phyloP scores from a whole-genome alignment of 2,113 vertebrate species.

The Xiphophorus maculatus region DNA sequence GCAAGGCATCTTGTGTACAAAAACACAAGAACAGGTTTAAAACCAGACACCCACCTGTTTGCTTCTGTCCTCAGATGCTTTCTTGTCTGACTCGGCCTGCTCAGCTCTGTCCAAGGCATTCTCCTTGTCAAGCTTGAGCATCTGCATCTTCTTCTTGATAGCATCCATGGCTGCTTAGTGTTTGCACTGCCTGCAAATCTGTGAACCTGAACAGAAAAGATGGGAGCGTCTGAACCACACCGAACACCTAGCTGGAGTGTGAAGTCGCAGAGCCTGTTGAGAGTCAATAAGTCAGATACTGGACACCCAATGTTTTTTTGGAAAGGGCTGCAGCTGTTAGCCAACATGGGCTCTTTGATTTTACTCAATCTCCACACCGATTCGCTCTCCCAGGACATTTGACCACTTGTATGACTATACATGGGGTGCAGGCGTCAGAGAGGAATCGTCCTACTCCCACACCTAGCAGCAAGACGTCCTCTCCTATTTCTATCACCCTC shows the following conservation, averaged over 20 bases:
- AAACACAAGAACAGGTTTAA: slow-evolving; percentile 5
- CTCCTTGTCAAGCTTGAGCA: slow-evolving; percentile 99
- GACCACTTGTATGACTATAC: slow-evolving; percentile 85
- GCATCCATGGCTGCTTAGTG: slow-evolving; percentile 92
- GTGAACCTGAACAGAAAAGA: slow-evolving; percentile 46
- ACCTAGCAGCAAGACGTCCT: slow-evolving; percentile 14
- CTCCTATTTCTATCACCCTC: slow-evolving; percentile 78
- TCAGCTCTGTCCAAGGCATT: slow-evolving; percentile 97
- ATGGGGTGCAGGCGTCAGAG: slow-evolving; percentile 79
- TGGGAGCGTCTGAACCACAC: slow-evolving; percentile 75
- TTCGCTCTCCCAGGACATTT: slow-evolving; percentile 86
- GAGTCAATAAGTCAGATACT: slow-evolving; percentile 89
- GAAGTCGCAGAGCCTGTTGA: slow-evolving; percentile 70
- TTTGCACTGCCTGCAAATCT: slow-evolving; percentile 61
- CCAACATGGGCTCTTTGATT: slow-evolving; percentile 70
- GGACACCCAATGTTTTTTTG: slow-evolving; percentile 90
- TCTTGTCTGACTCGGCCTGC: slow-evolving; percentile 96
- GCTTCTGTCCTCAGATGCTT: slow-evolving; percentile 94
- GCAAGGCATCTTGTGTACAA: slow-evolving; percentile 42
- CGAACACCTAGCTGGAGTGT: slow-evolving; percentile 84
- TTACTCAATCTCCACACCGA: slow-evolving; percentile 80
- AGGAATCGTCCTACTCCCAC: slow-evolving; percentile 38
- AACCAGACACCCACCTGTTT: slow-evolving; percentile 87
- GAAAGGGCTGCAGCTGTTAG: slow-evolving; percentile 78
- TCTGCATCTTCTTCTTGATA: slow-evolving; percentile 99